These are phyloP conservation scores for Sebastes hubbsi DNA, from an alignment of 2,797 vertebrate species.

Conservation along the genomic window DNA sequence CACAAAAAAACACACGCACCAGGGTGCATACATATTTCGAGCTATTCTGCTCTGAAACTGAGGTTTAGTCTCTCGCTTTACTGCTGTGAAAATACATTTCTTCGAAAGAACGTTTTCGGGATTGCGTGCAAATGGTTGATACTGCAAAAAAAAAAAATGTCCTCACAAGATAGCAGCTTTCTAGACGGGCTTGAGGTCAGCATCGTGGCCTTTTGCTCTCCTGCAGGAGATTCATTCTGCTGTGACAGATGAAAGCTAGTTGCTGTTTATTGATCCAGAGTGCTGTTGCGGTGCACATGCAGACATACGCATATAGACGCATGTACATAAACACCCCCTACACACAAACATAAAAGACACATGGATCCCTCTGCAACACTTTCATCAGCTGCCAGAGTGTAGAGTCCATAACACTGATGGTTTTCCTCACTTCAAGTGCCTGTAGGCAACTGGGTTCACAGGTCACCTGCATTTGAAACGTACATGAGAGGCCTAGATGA, in stretches of 20 bases:
- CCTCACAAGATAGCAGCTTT: not conserved
- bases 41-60: not conserved
- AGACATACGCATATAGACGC: not conserved
- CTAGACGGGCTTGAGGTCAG: conserved; percentile 6
- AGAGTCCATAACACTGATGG: conserved; percentile 14
- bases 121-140: not conserved
- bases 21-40: not conserved
- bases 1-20: not conserved
- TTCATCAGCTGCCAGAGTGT: conserved; percentile 18
- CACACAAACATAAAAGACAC: conserved; percentile 10
- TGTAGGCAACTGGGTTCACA: not conserved
- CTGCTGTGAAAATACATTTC: conserved; percentile 3
- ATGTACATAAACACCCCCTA: not conserved
- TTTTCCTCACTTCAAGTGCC: conserved; percentile 20
- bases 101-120: not conserved
- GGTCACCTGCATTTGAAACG: conserved; percentile 38
- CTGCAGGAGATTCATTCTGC: conserved; percentile 34
- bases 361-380: not conserved
- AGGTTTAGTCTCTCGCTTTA: not conserved
- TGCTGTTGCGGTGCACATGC: not conserved
- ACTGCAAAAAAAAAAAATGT: not conserved
- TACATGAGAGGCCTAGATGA: conserved; percentile 5
- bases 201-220: conserved; percentile 33
- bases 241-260: conserved; percentile 58
- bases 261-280: conserved; percentile 70